A percentile compares a stretch with the other conserved stretches of the same genome.
phyloP scores from a whole-genome alignment of 2,888 invertebrate genomes.

The Sussaba pulchella region DNA sequence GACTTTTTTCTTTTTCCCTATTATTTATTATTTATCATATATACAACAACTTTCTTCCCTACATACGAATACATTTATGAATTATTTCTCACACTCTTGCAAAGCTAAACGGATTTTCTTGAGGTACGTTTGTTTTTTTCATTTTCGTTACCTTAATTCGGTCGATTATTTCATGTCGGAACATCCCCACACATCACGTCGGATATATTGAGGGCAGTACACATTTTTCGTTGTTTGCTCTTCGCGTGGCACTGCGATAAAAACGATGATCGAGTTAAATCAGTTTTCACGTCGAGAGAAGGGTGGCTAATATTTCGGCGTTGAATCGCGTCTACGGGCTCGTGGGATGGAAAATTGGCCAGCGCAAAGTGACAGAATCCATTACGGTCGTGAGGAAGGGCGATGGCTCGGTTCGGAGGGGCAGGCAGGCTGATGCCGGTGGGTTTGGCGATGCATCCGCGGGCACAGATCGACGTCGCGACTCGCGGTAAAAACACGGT shows the following conservation, averaged over 20 bases:
- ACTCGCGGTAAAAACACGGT: conserved; percentile 65
- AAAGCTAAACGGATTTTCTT: too few species aligned
- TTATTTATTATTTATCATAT: neutral
- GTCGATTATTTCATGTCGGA: too few species aligned
- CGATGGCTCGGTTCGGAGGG: conserved; percentile 24
- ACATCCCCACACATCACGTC: too few species aligned
- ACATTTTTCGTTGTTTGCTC: neutral
- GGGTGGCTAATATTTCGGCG: conserved; percentile 37
- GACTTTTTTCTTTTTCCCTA: neutral
- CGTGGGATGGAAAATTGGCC: conserved; percentile 61
- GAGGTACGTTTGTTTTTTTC: too few species aligned
- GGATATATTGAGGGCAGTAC: neutral
- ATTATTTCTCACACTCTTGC: too few species aligned
- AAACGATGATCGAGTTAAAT: conserved; percentile 38
- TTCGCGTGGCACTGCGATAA: neutral
- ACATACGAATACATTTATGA: too few species aligned
- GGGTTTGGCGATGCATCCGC: conserved; percentile 16
- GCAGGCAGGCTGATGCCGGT: conserved; percentile 5
- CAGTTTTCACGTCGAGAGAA: conserved; percentile 29
- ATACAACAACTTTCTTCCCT: too few species aligned
- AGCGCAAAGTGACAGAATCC: conserved; percentile 68
- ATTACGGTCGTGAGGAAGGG: conserved; percentile 61
- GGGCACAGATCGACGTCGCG: conserved; percentile 54
- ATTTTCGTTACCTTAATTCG: too few species aligned
- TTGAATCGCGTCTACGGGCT: conserved; percentile 37